Evolutionary conservation across 2,113 vertebrate genomes (phyloP).

Genomic region (Rhinichthys klamathensis): DNA sequence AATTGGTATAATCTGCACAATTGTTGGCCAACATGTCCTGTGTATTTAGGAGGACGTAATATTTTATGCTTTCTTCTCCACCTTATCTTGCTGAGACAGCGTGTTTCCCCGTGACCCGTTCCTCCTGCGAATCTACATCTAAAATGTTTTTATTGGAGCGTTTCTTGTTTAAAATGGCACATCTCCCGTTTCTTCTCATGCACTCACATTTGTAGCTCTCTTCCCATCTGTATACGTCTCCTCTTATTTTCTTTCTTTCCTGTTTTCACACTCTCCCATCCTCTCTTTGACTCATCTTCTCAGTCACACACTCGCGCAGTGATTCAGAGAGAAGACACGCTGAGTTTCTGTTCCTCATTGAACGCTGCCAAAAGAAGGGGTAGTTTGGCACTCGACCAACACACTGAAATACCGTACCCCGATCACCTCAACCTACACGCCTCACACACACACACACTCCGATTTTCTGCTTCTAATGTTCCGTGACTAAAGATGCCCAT

Average conservation of each 20-base stretch:
- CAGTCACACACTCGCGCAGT: conserved; percentile 59
- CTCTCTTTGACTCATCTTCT: conserved; percentile 36
- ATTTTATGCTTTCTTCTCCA: not conserved
- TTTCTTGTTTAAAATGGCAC: conserved; percentile 39
- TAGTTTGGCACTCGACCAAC: conserved; percentile 33
- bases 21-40: not conserved
- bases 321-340: conserved; percentile 62
- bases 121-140: conserved; percentile 29
- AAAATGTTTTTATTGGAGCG: conserved; percentile 46
- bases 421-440: conserved; percentile 50
- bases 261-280: conserved; percentile 24
- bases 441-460: conserved; percentile 7
- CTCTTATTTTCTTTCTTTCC: conserved; percentile 15
- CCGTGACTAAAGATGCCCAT: conserved; percentile 46
- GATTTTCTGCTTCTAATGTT: conserved; percentile 45
- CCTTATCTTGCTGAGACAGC: not conserved
- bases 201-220: not conserved
- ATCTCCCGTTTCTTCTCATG: conserved; percentile 28
- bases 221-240: not conserved
- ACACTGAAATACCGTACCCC: conserved; percentile 40
- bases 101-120: conserved; percentile 42
- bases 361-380: conserved; percentile 54
- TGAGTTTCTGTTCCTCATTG: conserved; percentile 55
- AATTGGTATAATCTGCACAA: not conserved
- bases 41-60: not conserved